Conservation (phyloP, 1,140 invertebrate genomes). For the Drosophila truncata region DNA sequence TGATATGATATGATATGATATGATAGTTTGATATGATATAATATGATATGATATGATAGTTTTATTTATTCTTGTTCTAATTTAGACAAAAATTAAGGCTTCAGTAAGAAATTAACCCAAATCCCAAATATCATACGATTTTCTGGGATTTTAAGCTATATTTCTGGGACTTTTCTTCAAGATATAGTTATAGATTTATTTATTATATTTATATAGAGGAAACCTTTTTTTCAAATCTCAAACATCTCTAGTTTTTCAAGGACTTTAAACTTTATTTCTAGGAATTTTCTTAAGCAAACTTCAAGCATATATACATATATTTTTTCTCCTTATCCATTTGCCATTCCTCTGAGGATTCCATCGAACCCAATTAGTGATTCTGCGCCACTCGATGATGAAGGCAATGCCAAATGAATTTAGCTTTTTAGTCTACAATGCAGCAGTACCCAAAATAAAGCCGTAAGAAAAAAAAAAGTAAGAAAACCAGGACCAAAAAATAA, state of each 20-base stretch:
- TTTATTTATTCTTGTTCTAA: too few relatives aligned
- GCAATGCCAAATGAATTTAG: constrained; percentile 12
- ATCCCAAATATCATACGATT: too few relatives aligned
- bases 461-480: background rate
- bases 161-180: too few relatives aligned
- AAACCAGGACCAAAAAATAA: background rate
- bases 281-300: background rate
- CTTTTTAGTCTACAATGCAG: constrained; percentile 5
- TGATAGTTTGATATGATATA: too few relatives aligned
- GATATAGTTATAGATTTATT: too few relatives aligned
- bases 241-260: background rate
- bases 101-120: too few relatives aligned
- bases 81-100: too few relatives aligned
- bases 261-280: background rate
- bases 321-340: background rate
- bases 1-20: too few relatives aligned
- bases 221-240: too few relatives aligned
- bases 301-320: background rate
- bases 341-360: background rate
- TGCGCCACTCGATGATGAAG: constrained; percentile 1
- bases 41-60: too few relatives aligned
- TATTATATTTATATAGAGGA: too few relatives aligned
- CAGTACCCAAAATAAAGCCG: background rate
- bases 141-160: too few relatives aligned
- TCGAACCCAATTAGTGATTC: constrained; percentile 14